Percentiles rank a stretch among this genome's conserved stretches.
Conservation (phyloP, 2,888 invertebrate genomes). For the Chalcis sispes region DNA sequence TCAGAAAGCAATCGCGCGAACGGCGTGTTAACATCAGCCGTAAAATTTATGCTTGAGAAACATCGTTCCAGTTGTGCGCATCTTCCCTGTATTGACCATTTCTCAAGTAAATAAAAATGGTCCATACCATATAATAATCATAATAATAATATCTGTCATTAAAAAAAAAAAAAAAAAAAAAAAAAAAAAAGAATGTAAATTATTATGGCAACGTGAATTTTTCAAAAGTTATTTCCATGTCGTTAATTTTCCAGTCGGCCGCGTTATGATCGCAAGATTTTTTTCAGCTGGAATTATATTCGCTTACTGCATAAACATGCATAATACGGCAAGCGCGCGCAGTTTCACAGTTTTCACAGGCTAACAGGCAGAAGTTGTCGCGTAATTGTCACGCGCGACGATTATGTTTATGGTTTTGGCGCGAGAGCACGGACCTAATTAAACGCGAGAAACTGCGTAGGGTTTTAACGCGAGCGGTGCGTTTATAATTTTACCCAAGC, state of each 20-base stretch:
- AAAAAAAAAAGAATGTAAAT: too few species aligned
- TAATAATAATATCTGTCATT: too few species aligned
- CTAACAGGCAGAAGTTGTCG: neutral
- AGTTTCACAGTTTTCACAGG: neutral
- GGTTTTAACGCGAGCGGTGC: neutral
- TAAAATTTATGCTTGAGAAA: too few species aligned
- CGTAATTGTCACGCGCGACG: slow-evolving; percentile 19
- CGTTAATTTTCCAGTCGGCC: too few species aligned
- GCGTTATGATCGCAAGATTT: too few species aligned
- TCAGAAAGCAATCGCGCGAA: slow-evolving; percentile 48
- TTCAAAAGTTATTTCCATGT: too few species aligned
- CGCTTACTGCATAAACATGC: neutral
- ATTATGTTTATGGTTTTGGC: slow-evolving; percentile 27
- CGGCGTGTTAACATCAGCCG: slow-evolving; percentile 39
- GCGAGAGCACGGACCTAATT: slow-evolving; percentile 16
- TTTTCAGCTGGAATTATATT: neutral
- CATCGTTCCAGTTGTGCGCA: too few species aligned
- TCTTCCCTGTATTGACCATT: too few species aligned
- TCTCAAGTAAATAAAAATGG: too few species aligned
- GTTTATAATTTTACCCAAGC: slow-evolving; percentile 22
- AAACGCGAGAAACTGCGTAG: neutral
- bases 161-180: too few species aligned
- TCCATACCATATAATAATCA: too few species aligned
- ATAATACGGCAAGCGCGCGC: neutral
- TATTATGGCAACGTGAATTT: neutral